Conservation (phyloP, 2,113 vertebrate genomes). For the Anser cygnoides region DNA sequence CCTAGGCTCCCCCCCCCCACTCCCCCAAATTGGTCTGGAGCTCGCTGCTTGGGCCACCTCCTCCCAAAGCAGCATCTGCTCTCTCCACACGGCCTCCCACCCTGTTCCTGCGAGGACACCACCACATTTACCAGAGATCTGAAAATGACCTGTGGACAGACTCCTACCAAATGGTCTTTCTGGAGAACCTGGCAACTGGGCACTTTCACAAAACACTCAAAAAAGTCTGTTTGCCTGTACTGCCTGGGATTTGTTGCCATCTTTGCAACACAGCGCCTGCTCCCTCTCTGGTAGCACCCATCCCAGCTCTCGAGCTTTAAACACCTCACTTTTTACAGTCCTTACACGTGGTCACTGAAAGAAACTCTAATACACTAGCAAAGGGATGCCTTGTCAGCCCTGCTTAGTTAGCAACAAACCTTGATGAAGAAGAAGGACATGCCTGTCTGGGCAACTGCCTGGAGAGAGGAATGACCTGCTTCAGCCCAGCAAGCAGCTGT, state of each 20-base stretch:
- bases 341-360: neutral
- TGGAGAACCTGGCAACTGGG: neutral
- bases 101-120: neutral
- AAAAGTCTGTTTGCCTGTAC: neutral
- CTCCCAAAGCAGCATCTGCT: neutral
- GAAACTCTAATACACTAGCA: neutral
- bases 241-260: neutral
- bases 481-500: neutral
- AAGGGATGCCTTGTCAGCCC: neutral
- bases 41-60: neutral
- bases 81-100: neutral
- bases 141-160: neutral
- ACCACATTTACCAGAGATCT: neutral
- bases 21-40: neutral
- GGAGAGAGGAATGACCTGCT: constrained; percentile 43
- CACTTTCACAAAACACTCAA: neutral
- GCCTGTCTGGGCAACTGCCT: constrained; percentile 20
- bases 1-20: too few relatives aligned
- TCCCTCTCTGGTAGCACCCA: neutral
- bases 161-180: neutral
- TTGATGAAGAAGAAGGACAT: constrained; percentile 19
- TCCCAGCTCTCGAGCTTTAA: neutral
- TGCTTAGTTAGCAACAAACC: constrained; percentile 35
- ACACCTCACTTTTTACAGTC: neutral
- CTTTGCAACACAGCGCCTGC: neutral